Conservation (phyloP, 2,113 vertebrate genomes). For the Oreochromis tanganicae region DNA sequence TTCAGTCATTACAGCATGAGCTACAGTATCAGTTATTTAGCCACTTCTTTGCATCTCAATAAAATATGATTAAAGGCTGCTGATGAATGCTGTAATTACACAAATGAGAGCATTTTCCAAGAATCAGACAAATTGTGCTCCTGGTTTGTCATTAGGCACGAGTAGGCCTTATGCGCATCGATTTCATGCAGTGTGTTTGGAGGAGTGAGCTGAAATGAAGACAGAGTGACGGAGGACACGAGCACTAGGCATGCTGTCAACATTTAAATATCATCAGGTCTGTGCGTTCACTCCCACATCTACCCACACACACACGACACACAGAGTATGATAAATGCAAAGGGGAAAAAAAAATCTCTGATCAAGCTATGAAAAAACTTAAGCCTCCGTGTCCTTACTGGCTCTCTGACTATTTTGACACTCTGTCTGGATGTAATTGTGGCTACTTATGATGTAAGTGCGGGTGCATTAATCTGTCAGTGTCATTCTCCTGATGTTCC, state of each 20-base stretch:
- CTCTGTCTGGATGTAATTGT: conserved; percentile 22
- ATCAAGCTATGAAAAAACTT: conserved; percentile 8
- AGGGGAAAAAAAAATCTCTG: conserved; percentile 3
- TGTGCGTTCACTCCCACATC: conserved; percentile 34
- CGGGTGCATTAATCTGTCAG: conserved; percentile 32
- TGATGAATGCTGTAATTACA: conserved; percentile 5
- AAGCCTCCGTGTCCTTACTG: neutral
- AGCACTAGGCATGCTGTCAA: conserved; percentile 52
- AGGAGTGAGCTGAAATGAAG: conserved; percentile 52
- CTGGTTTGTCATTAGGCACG: conserved; percentile 9
- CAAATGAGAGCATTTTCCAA: conserved; percentile 6
- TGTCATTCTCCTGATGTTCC: conserved; percentile 47
- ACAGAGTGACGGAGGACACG: conserved; percentile 37
- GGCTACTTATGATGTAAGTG: conserved; percentile 14
- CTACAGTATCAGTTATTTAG: neutral
- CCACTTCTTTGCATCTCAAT: neutral
- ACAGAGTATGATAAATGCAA: conserved; percentile 14
- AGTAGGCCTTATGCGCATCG: conserved; percentile 26
- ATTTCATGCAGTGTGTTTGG: conserved; percentile 41
- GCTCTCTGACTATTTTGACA: conserved; percentile 23
- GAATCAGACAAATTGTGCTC: neutral
- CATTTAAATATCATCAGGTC: conserved; percentile 54
- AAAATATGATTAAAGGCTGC: conserved; percentile 1
- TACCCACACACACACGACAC: conserved; percentile 34
- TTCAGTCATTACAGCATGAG: neutral